Conservation (phyloP, 2,888 invertebrate genomes). For the Lasioglossum morio region DNA sequence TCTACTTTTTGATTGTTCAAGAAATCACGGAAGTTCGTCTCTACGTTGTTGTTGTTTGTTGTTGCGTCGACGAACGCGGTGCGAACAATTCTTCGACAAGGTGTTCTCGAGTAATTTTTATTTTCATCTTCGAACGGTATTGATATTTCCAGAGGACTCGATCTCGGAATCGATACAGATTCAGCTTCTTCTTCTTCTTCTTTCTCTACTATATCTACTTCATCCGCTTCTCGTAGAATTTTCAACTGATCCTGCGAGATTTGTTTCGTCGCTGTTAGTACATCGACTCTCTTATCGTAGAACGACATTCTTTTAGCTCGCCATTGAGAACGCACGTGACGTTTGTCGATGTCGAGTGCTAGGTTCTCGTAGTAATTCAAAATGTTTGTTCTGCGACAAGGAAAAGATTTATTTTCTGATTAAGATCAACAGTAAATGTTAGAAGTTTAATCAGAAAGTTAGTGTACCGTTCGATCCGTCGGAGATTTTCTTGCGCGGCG, state of each 20-base stretch:
- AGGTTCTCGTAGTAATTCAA: slow-evolving; percentile 89
- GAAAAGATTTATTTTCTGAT: neutral
- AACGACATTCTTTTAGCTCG: slow-evolving; percentile 85
- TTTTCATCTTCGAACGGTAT: slow-evolving; percentile 63
- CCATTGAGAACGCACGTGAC: slow-evolving; percentile 87
- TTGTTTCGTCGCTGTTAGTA: slow-evolving; percentile 54
- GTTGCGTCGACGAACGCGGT: neutral
- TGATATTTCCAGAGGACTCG: neutral
- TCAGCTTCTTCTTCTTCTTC: neutral
- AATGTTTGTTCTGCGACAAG: slow-evolving; percentile 75
- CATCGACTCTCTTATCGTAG: slow-evolving; percentile 75
- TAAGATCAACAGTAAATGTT: neutral
- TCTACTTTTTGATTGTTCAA: slow-evolving; percentile 42
- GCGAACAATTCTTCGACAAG: neutral
- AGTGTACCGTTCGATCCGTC: slow-evolving; percentile 25
- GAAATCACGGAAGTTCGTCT: slow-evolving; percentile 47
- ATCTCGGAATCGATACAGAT: neutral
- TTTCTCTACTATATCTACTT: neutral
- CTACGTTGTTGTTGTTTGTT: slow-evolving; percentile 58
- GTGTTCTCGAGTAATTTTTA: slow-evolving; percentile 53
- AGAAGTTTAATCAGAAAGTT: neutral
- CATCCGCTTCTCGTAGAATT: neutral
- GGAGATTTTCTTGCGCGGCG: slow-evolving; percentile 21
- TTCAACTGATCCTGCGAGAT: neutral
- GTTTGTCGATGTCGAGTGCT: slow-evolving; percentile 87